A percentile compares a stretch with the other conserved stretches of the same genome.
These are phyloP conservation scores for Glossophaga mutica DNA, from an alignment of 2,797 vertebrate species.

Conservation along the genomic window DNA sequence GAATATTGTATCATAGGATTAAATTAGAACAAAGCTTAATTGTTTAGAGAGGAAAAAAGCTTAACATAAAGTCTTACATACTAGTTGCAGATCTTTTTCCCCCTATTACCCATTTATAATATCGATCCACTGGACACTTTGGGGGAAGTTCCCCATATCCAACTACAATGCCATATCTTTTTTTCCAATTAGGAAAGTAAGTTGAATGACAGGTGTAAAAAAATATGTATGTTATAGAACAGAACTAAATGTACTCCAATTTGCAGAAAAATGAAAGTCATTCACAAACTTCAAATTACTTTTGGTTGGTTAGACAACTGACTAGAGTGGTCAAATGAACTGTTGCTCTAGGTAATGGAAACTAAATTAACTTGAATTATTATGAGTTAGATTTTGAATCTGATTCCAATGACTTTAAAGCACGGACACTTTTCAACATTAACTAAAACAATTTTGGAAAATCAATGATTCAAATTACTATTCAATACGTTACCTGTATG, in stretches of 20 bases:
- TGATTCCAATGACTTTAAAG: conserved; percentile 27
- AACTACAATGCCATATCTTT: not conserved
- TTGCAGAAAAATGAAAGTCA: conserved; percentile 3
- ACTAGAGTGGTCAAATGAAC: not conserved
- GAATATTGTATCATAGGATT: not conserved
- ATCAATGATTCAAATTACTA: conserved; percentile 23
- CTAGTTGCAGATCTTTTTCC: not conserved
- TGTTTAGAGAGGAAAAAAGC: not conserved
- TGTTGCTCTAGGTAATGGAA: not conserved
- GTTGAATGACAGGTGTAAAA: not conserved
- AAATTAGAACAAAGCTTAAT: not conserved
- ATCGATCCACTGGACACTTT: not conserved
- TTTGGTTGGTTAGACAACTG: not conserved
- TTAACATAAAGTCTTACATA: not conserved
- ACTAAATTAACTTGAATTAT: not conserved
- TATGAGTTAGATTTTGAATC: not conserved
- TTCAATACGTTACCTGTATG: conserved; percentile 90
- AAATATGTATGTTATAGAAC: not conserved
- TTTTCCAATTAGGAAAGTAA: conserved; percentile 18
- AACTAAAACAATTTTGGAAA: conserved; percentile 31
- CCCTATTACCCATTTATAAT: not conserved
- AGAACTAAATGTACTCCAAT: not conserved
- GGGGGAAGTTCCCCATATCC: not conserved
- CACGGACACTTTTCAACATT: not conserved
- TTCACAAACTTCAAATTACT: not conserved